Evolutionary conservation across 30 jellyfish, hydroid and myxozoan species (phyloP).

Genomic region (Morbakka virulenta): DNA sequence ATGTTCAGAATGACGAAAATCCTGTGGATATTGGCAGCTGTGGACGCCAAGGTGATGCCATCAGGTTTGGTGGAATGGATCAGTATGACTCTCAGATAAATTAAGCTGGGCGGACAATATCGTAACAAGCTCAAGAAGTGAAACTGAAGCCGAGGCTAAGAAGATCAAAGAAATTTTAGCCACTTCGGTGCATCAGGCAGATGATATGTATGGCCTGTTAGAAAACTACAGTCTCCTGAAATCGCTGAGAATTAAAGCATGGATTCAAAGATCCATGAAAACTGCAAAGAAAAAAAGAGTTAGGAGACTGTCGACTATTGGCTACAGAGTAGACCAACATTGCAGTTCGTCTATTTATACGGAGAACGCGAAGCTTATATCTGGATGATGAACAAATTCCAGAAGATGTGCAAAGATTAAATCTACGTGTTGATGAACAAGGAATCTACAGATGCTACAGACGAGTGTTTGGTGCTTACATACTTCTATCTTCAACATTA

Average conservation of each 20-base stretch:
- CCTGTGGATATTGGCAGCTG: constrained; percentile 40
- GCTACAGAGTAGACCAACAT: too few species aligned
- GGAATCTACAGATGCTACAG: too few species aligned
- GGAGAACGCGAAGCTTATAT: too few species aligned
- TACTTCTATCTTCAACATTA: too few species aligned
- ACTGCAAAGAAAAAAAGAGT: too few species aligned
- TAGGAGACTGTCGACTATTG: too few species aligned
- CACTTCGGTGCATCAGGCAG: not conserved
- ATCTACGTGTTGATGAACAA: too few species aligned
- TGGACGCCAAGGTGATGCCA: constrained; percentile 6
- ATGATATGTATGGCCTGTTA: not conserved
- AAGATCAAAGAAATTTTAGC: not conserved
- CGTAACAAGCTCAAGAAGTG: not conserved
- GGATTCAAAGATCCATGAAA: too few species aligned
- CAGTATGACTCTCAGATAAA: constrained; percentile 15
- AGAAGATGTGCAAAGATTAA: too few species aligned
- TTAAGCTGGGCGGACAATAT: constrained; percentile 15
- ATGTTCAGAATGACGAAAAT: constrained; percentile 43
- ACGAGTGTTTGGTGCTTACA: too few species aligned
- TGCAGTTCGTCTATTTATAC: too few species aligned
- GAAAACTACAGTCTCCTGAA: not conserved
- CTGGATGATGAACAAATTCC: too few species aligned
- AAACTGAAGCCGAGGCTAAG: constrained; percentile 3
- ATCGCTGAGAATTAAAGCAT: not conserved
- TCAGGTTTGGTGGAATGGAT: constrained; percentile 28